These are phyloP conservation scores for Poecilia picta DNA, from an alignment of 2,797 vertebrate genomes.

Conservation along the genomic window DNA sequence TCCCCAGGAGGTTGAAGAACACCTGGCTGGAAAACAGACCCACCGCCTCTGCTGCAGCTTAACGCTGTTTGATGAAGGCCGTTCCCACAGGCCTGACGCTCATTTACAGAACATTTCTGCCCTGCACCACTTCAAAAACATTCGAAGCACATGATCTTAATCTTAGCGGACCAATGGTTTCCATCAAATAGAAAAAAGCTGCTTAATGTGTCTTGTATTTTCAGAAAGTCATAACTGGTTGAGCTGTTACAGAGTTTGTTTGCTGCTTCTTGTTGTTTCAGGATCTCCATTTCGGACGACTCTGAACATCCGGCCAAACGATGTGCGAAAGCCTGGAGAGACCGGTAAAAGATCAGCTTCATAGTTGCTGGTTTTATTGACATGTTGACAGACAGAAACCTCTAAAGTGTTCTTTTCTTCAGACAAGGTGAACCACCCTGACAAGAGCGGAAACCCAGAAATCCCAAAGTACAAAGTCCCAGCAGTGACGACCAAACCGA, in stretches of 20 bases:
- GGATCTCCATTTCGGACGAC: conserved; percentile 59
- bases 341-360: conserved; percentile 53
- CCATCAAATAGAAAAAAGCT: conserved; percentile 9
- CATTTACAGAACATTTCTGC: conserved; percentile 19
- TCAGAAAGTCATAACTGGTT: background rate
- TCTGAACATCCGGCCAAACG: conserved; percentile 71
- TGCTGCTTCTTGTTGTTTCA: conserved; percentile 38
- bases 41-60: conserved; percentile 1
- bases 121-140: background rate
- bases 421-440: conserved; percentile 69
- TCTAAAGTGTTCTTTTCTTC: background rate
- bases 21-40: conserved; percentile 26
- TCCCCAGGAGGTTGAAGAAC: conserved; percentile 39
- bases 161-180: conserved; percentile 34
- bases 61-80: conserved; percentile 19
- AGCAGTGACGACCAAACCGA: conserved; percentile 64
- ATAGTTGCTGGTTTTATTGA: background rate
- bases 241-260: background rate
- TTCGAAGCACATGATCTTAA: conserved; percentile 1
- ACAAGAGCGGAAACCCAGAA: conserved; percentile 56
- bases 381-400: background rate
- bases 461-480: conserved; percentile 61
- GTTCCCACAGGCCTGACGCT: background rate
- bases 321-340: conserved; percentile 68
- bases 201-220: background rate